phyloP scores from a whole-genome alignment of 2,797 vertebrate species.

The Acanthis flammea region DNA sequence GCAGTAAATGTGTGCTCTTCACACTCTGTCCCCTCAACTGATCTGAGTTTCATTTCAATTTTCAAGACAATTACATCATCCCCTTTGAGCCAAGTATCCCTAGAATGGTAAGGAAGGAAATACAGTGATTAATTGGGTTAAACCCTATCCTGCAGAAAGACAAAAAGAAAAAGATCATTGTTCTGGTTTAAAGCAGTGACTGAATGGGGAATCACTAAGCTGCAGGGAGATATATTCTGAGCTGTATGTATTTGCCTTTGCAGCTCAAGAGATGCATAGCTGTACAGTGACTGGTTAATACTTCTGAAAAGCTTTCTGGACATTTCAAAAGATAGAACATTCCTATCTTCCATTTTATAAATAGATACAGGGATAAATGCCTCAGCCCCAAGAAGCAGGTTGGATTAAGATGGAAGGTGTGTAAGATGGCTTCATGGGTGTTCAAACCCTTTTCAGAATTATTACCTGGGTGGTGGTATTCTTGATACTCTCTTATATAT shows the following conservation, averaged over 20 bases:
- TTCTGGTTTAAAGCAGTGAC: not conserved
- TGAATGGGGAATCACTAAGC: not conserved
- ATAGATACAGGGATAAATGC: not conserved
- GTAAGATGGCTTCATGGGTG: not conserved
- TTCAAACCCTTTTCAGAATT: not conserved
- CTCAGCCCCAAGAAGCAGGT: not conserved
- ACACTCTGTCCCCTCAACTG: not conserved
- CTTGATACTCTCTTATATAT: not conserved
- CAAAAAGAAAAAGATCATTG: not conserved
- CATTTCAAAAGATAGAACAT: not conserved
- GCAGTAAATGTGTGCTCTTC: not conserved
- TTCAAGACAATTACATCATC: not conserved
- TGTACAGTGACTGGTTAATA: not conserved
- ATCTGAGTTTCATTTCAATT: not conserved
- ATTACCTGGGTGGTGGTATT: not conserved
- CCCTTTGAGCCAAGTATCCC: not conserved
- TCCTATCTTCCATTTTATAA: not conserved
- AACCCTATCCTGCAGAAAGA: not conserved
- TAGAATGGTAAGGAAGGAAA: not conserved
- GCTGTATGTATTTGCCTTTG: not conserved
- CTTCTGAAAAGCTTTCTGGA: not conserved
- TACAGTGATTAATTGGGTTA: not conserved
- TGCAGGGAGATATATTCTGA: not conserved
- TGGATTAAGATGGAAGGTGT: not conserved
- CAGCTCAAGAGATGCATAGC: not conserved